A percentile compares a stretch with the other conserved stretches of the same genome.
These are phyloP conservation scores for Pollenia amentaria DNA, from an alignment of 2,888 invertebrate genomes.

Conservation along the genomic window DNA sequence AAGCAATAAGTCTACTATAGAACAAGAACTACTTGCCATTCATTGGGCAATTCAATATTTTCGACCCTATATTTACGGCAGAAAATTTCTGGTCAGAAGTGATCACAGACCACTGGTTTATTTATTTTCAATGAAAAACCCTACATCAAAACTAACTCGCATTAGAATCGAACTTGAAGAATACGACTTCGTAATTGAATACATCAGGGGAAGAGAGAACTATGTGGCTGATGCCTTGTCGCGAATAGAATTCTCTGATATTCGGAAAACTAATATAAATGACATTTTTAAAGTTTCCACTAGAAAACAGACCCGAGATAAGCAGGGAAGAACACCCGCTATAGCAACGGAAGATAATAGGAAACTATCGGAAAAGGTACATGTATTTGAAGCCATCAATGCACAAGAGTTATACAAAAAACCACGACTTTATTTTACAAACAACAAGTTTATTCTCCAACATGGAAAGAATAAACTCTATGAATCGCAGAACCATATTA, in stretches of 20 bases:
- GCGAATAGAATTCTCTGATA: not conserved
- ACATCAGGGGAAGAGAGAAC: not conserved
- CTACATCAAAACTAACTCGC: not conserved
- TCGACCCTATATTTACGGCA: conserved; percentile 33
- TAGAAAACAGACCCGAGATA: not conserved
- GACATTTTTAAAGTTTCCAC: not conserved
- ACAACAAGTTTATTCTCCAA: not conserved
- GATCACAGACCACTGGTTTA: too few relatives aligned
- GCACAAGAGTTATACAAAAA: too few relatives aligned
- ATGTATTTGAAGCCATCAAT: too few relatives aligned
- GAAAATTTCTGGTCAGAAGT: too few relatives aligned
- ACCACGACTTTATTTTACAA: too few relatives aligned
- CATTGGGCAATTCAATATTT: conserved; percentile 75
- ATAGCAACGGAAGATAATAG: too few relatives aligned
- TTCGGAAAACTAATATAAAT: too few relatives aligned
- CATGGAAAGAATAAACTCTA: not conserved
- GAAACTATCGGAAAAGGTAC: too few relatives aligned
- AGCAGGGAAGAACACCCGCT: too few relatives aligned
- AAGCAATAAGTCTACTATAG: not conserved
- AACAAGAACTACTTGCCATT: conserved; percentile 74
- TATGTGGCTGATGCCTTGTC: not conserved
- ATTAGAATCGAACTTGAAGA: not conserved
- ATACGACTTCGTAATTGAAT: conserved; percentile 13
- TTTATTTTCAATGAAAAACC: not conserved
- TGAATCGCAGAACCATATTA: not conserved